Evolutionary conservation across 2,113 vertebrate species (phyloP).

Genomic region (Oxyura jamaicensis): DNA sequence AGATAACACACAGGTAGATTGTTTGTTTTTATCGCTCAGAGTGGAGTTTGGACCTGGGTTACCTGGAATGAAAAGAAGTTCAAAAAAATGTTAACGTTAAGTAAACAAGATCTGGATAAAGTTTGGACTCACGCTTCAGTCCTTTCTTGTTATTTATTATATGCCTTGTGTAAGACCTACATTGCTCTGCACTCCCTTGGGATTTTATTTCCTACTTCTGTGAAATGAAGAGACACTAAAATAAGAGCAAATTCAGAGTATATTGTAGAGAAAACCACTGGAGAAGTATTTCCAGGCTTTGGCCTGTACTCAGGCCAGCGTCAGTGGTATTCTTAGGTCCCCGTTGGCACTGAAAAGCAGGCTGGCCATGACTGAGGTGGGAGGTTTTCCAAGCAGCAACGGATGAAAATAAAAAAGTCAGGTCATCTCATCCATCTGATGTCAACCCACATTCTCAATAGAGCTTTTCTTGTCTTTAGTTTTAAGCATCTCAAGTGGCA

Average conservation of each 20-base stretch:
- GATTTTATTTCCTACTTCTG: slow-evolving; percentile 1
- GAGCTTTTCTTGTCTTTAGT: not conserved
- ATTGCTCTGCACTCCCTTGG: not conserved
- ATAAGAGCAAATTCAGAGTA: not conserved
- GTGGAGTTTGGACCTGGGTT: slow-evolving; percentile 57
- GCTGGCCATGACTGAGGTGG: not conserved
- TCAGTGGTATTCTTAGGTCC: not conserved
- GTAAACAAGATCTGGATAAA: not conserved
- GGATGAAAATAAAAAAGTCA: not conserved
- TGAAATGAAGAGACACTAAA: not conserved
- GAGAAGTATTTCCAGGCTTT: not conserved
- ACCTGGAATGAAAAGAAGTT: slow-evolving; percentile 60
- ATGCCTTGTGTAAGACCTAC: not conserved
- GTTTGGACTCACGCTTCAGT: not conserved
- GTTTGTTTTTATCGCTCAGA: slow-evolving; percentile 56
- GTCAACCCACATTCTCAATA: not conserved
- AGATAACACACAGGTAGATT: slow-evolving; percentile 67
- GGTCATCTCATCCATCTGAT: not conserved
- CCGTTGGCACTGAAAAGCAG: not conserved
- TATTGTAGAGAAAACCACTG: not conserved
- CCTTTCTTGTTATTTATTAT: not conserved
- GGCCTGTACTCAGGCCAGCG: not conserved
- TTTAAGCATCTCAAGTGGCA: not conserved
- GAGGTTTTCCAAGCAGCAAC: not conserved
- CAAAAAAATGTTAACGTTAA: not conserved